Conservation (phyloP, 2,113 vertebrate genomes). For the Felis chaus region DNA sequence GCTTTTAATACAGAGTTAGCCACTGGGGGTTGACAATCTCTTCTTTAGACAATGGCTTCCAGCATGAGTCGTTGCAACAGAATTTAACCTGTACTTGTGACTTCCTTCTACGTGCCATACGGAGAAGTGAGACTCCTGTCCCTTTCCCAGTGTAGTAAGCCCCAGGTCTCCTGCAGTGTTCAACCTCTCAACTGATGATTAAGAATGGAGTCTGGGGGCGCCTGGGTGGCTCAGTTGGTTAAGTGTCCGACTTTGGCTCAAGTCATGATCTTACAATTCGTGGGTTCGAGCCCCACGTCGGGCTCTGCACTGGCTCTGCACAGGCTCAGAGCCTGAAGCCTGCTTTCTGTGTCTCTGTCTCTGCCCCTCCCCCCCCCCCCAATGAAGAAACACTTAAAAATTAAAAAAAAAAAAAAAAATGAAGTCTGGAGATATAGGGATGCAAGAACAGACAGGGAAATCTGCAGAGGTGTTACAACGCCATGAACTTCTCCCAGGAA, state of each 20-base stretch:
- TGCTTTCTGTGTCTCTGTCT: too few species aligned
- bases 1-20: background rate
- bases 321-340: too few species aligned
- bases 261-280: too few species aligned
- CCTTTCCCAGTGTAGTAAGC: background rate
- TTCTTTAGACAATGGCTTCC: background rate
- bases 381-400: too few species aligned
- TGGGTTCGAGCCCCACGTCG: too few species aligned
- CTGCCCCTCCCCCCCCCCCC: too few species aligned
- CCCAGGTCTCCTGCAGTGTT: background rate
- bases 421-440: background rate
- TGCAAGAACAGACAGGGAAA: background rate
- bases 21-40: background rate
- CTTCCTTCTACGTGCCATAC: background rate
- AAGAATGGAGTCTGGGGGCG: background rate
- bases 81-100: background rate
- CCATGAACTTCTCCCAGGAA: background rate
- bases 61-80: background rate
- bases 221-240: too few species aligned
- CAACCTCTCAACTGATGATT: background rate
- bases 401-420: too few species aligned
- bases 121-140: background rate
- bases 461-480: background rate
- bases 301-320: too few species aligned
- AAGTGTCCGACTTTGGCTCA: too few species aligned